These are phyloP conservation scores for Oreotrochilus melanogaster DNA, from an alignment of 2,113 vertebrate species.

Conservation along the genomic window DNA sequence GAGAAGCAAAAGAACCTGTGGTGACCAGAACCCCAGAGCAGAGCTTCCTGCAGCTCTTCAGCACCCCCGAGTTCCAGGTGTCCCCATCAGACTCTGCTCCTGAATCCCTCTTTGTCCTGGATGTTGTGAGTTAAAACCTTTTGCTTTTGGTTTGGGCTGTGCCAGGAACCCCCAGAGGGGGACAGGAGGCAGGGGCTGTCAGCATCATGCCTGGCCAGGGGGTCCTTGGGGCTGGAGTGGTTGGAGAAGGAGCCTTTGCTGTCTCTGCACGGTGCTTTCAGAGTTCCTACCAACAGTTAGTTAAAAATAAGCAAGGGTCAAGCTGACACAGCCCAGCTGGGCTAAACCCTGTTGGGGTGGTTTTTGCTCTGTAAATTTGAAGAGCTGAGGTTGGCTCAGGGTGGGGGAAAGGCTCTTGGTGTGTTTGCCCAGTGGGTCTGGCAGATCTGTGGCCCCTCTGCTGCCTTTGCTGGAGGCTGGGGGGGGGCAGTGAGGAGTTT, in stretches of 20 bases:
- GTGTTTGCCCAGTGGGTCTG: neutral
- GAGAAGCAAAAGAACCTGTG: neutral
- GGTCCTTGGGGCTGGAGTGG: accelerated
- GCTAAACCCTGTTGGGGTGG: neutral
- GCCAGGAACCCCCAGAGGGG: too few relatives aligned
- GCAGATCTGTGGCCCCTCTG: neutral
- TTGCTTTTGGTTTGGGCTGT: too few relatives aligned
- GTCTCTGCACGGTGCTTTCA: neutral
- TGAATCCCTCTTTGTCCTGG: conserved; percentile 31
- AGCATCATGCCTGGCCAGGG: neutral
- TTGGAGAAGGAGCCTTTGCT: neutral
- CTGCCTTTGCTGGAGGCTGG: neutral
- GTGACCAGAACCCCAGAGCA: conserved; percentile 26
- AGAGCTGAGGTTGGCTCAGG: neutral
- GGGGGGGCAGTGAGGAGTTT: neutral
- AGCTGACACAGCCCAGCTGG: neutral
- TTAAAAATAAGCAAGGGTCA: neutral
- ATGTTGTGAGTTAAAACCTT: conserved; percentile 31
- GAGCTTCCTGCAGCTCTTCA: conserved; percentile 45
- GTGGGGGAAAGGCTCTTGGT: neutral
- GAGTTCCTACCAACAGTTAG: neutral
- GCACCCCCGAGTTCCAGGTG: conserved; percentile 26
- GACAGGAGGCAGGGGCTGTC: too few relatives aligned
- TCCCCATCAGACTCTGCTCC: neutral
- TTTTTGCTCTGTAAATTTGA: neutral